Conservation (phyloP, 2,113 vertebrate genomes). For the Xenopus borealis region DNA sequence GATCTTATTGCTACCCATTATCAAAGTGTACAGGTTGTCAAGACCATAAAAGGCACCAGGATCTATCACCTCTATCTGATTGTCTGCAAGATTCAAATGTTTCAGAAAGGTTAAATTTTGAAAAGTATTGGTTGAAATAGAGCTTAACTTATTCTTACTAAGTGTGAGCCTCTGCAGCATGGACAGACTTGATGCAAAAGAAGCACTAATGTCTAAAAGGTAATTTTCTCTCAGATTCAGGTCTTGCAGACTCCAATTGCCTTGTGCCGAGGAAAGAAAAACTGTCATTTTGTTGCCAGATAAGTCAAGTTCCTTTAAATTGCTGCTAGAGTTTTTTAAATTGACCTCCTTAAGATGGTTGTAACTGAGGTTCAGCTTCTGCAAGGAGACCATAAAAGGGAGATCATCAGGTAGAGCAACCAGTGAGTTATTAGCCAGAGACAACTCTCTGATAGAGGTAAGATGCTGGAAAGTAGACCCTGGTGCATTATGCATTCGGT, state of each 20-base stretch:
- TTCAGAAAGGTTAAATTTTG: conserved; percentile 46
- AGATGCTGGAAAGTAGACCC: conserved; percentile 45
- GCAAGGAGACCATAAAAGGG: conserved; percentile 47
- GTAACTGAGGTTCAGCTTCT: conserved; percentile 56
- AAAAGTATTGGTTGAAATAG: conserved; percentile 34
- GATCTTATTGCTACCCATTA: conserved; percentile 53
- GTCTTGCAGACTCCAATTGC: conserved; percentile 49
- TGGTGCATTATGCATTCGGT: conserved; percentile 43
- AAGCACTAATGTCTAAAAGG: conserved; percentile 44
- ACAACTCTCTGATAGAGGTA: conserved; percentile 45
- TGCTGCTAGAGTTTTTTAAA: conserved; percentile 50
- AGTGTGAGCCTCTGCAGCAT: conserved; percentile 54
- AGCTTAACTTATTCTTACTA: conserved; percentile 53
- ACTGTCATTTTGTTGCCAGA: conserved; percentile 51
- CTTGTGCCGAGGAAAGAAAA: conserved; percentile 23
- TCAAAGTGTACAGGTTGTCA: conserved; percentile 46
- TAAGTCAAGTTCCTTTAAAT: conserved; percentile 53
- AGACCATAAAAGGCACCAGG: conserved; percentile 53
- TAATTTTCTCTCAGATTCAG: conserved; percentile 56
- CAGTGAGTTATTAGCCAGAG: conserved; percentile 52
- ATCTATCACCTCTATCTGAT: conserved; percentile 52
- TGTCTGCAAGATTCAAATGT: conserved; percentile 53
- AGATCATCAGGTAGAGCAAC: conserved; percentile 42
- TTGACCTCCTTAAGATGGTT: conserved; percentile 55
- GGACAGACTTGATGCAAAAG: conserved; percentile 52